These are phyloP conservation scores for Chromis chromis DNA, from an alignment of 2,797 vertebrate genomes.

Conservation along the genomic window DNA sequence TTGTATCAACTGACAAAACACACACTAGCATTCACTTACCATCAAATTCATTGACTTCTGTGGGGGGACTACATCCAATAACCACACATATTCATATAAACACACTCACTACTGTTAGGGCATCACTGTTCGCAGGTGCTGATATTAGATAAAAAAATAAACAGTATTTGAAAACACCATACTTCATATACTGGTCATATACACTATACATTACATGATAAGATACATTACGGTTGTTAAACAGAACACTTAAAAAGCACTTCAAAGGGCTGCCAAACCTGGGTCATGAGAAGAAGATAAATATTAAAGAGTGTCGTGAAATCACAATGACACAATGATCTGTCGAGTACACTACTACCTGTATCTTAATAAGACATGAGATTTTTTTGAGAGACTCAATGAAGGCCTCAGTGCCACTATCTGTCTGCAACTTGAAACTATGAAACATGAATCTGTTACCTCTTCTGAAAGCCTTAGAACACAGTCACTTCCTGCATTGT, in stretches of 20 bases:
- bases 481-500: conserved; percentile 4
- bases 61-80: conserved; percentile 22
- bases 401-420: conserved; percentile 2
- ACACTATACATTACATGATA: conserved; percentile 53
- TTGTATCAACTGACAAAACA: conserved; percentile 24
- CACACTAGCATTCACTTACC: conserved; percentile 24
- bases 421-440: conserved; percentile 12
- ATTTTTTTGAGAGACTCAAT: conserved; percentile 7
- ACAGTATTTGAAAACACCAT: conserved; percentile 56
- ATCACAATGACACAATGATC: conserved; percentile 23
- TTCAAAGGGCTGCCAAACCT: conserved; percentile 20
- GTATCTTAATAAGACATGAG: conserved; percentile 4
- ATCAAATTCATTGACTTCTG: conserved; percentile 4
- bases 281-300: conserved; percentile 27
- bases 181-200: conserved; percentile 64
- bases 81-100: conserved; percentile 22
- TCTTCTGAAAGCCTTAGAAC: conserved; percentile 18
- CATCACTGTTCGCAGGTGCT: conserved; percentile 43
- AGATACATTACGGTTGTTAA: conserved; percentile 49
- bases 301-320: conserved; percentile 33
- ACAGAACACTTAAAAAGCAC: conserved; percentile 62
- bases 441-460: conserved; percentile 4
- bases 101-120: conserved; percentile 40
- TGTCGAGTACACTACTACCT: conserved; percentile 6
- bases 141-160: conserved; percentile 64